Percentiles rank a stretch among this genome's conserved stretches.
Evolutionary conservation across 2,888 invertebrate genomes (phyloP).

Genomic region (Oithona nana): DNA sequence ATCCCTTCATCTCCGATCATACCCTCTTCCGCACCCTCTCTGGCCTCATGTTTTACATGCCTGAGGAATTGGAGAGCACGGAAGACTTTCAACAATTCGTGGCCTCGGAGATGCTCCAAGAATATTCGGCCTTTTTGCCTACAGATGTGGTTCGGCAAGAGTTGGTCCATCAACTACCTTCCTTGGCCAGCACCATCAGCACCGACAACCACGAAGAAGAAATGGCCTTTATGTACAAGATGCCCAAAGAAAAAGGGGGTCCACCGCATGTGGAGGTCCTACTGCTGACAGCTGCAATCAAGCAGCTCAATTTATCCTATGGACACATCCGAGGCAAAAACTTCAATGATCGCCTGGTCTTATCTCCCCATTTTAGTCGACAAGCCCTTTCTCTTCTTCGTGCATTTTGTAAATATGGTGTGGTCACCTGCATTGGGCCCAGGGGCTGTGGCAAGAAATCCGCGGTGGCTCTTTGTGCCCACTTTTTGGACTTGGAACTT

Average conservation of each 20-base stretch:
- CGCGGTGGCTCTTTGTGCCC: not conserved
- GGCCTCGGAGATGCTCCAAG: not conserved
- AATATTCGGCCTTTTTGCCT: not conserved
- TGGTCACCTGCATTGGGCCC: not conserved
- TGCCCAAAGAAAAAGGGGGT: not conserved
- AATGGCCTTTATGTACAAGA: not conserved
- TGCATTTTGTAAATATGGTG: not conserved
- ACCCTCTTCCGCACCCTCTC: not conserved
- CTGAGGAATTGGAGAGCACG: not conserved
- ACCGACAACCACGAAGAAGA: not conserved
- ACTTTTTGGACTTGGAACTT: not conserved
- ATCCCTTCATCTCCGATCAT: not conserved
- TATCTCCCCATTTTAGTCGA: not conserved
- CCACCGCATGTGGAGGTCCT: not conserved
- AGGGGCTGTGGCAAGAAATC: constrained; percentile 2
- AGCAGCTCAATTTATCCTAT: not conserved
- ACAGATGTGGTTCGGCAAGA: not conserved
- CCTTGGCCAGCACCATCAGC: not conserved
- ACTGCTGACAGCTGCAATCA: not conserved
- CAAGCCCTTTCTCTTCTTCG: not conserved
- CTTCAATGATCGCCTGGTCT: constrained; percentile 4
- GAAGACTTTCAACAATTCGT: not conserved
- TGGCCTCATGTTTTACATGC: not conserved
- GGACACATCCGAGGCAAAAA: not conserved
- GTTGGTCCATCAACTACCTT: not conserved